Percentiles rank a stretch among this genome's conserved stretches.
These are phyloP conservation scores for Scaptodrosophila latifasciaeformis DNA, from an alignment of 2,888 invertebrate genomes.

Conservation along the genomic window DNA sequence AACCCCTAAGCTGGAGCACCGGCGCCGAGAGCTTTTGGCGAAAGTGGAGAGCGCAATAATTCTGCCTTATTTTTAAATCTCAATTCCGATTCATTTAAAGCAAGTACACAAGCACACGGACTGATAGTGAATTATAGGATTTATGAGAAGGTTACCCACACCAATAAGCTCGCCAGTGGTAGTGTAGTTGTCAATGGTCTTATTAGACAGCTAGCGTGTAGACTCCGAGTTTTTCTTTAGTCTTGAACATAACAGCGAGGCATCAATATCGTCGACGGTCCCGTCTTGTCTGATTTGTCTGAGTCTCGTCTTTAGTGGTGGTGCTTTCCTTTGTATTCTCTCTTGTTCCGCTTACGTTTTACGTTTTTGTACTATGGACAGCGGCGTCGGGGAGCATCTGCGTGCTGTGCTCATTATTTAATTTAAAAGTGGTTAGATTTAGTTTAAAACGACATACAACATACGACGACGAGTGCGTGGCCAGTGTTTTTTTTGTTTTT, in stretches of 20 bases:
- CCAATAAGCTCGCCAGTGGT: not conserved
- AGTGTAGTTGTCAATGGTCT: not conserved
- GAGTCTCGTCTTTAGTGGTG: conserved; percentile 7
- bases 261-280: conserved; percentile 14
- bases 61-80: too few relatives aligned
- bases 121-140: conserved; percentile 48
- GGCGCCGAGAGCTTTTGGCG: too few relatives aligned
- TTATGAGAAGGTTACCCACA: conserved; percentile 16
- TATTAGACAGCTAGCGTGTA: conserved; percentile 28
- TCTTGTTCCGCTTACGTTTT: conserved; percentile 45
- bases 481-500: not conserved
- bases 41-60: too few relatives aligned
- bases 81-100: conserved; percentile 59
- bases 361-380: conserved; percentile 17
- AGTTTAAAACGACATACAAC: not conserved
- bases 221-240: conserved; percentile 47
- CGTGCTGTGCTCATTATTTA: conserved; percentile 26
- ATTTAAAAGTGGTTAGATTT: not conserved
- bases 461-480: not conserved
- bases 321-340: not conserved
- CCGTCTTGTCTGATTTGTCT: conserved; percentile 9
- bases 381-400: conserved; percentile 8
- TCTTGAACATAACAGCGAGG: conserved; percentile 50
- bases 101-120: conserved; percentile 34
- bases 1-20: too few relatives aligned